phyloP scores from a whole-genome alignment of 2,888 invertebrate species.

The Neuroscelio doddi region DNA sequence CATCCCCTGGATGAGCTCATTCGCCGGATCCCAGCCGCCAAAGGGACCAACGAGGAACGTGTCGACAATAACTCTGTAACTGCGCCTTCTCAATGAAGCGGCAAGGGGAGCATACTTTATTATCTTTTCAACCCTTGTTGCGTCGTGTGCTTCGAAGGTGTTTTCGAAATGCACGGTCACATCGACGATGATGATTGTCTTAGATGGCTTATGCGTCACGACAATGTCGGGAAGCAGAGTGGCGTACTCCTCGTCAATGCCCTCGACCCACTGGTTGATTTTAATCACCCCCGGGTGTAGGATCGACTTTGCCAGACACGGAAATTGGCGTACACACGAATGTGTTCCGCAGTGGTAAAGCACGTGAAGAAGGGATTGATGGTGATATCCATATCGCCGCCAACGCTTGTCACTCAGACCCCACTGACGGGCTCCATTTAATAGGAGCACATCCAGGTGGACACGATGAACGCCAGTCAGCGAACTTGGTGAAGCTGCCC shows the following conservation, averaged over 20 bases:
- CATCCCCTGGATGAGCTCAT: conserved; percentile 12
- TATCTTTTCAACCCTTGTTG: not conserved
- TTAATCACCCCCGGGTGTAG: conserved; percentile 24
- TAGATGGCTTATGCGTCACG: too few relatives aligned
- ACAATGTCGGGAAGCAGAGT: too few relatives aligned
- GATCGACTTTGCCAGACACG: conserved; percentile 44
- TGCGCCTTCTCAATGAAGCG: not conserved
- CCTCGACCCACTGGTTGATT: conserved; percentile 27
- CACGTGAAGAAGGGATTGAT: conserved; percentile 65
- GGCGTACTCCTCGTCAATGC: too few relatives aligned
- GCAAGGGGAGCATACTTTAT: not conserved
- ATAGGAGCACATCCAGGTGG: conserved; percentile 45
- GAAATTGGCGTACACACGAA: conserved; percentile 53
- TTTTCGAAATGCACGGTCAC: not conserved
- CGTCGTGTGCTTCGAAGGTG: too few relatives aligned
- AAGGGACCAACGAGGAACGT: conserved; percentile 39
- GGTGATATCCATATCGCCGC: conserved; percentile 51
- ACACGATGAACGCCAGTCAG: conserved; percentile 67
- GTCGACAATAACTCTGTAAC: conserved; percentile 16
- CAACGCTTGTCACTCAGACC: conserved; percentile 52
- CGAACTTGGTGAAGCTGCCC: conserved; percentile 47
- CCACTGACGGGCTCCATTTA: too few relatives aligned
- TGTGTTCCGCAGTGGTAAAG: conserved; percentile 60
- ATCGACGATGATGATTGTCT: not conserved
- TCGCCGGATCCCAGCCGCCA: conserved; percentile 32